Conservation (phyloP, 2,888 invertebrate genomes). For the Diloba caeruleocephala region DNA sequence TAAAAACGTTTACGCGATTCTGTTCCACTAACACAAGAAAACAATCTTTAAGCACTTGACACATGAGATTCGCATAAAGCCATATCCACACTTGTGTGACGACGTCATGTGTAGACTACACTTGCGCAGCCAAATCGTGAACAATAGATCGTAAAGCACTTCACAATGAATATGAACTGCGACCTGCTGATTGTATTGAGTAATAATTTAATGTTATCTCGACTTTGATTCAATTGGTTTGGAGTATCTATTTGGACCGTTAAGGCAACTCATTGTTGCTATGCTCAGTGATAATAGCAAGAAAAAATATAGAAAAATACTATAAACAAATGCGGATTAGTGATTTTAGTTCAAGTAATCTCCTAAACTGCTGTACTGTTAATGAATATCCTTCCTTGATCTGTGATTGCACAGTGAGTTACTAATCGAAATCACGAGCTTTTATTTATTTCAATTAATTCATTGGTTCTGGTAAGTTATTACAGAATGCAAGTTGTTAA, state of each 20-base stretch:
- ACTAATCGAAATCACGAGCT: too few species aligned
- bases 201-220: constrained; percentile 39
- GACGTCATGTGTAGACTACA: constrained; percentile 39
- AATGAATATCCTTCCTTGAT: too few species aligned
- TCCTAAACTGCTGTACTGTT: too few species aligned
- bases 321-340: too few species aligned
- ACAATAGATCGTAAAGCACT: constrained; percentile 61
- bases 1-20: too few species aligned
- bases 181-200: constrained; percentile 24
- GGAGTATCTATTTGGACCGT: constrained; percentile 4
- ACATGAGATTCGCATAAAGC: constrained; percentile 12
- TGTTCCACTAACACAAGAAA: neutral
- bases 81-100: constrained; percentile 8
- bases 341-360: too few species aligned
- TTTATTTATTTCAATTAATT: too few species aligned
- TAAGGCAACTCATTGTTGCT: constrained; percentile 3
- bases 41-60: constrained; percentile 3
- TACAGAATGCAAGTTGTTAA: neutral
- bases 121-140: constrained; percentile 37
- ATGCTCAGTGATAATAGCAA: neutral
- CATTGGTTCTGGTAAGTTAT: too few species aligned
- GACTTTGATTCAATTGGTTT: constrained; percentile 13
- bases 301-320: too few species aligned
- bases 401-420: too few species aligned
- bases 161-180: constrained; percentile 43